These are phyloP conservation scores for Amblyjoppa proteus DNA, from an alignment of 2,888 invertebrate genomes.

Conservation along the genomic window DNA sequence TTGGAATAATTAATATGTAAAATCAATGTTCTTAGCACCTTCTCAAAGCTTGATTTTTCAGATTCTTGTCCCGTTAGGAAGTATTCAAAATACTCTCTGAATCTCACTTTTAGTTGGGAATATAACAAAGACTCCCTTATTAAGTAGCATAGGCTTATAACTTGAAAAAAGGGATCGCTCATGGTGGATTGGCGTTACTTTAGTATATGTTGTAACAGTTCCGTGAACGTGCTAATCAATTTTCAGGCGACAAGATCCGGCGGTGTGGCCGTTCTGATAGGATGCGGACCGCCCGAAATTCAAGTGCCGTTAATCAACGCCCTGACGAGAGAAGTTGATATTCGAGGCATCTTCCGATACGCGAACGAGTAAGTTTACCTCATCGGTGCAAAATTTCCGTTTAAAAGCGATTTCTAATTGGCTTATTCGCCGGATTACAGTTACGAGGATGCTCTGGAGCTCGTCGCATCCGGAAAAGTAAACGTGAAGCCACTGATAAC, in stretches of 20 bases:
- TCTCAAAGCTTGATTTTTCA: too few relatives aligned
- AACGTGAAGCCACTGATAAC: constrained; percentile 94
- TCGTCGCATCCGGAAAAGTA: constrained; percentile 92
- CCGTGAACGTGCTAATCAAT: constrained; percentile 38
- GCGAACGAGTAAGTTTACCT: constrained; percentile 91
- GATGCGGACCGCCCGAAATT: constrained; percentile 93
- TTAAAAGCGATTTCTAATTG: neutral
- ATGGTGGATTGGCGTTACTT: neutral
- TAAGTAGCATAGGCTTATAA: neutral
- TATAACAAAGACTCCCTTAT: too few relatives aligned
- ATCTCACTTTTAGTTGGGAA: too few relatives aligned
- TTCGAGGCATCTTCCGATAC: constrained; percentile 97
- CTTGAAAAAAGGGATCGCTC: neutral
- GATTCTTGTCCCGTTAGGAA: too few relatives aligned
- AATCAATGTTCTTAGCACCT: too few relatives aligned
- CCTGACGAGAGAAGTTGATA: constrained; percentile 94
- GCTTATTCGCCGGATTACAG: constrained; percentile 84
- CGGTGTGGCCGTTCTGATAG: constrained; percentile 94
- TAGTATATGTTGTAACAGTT: too few relatives aligned
- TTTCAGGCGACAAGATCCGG: constrained; percentile 94
- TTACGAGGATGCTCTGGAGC: constrained; percentile 91
- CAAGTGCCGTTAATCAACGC: constrained; percentile 94
- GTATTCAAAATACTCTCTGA: too few relatives aligned
- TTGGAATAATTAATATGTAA: too few relatives aligned
- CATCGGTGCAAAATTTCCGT: neutral